These are phyloP conservation scores for Mus spicilegus DNA, from an alignment of 2,113 vertebrate species.

Conservation along the genomic window DNA sequence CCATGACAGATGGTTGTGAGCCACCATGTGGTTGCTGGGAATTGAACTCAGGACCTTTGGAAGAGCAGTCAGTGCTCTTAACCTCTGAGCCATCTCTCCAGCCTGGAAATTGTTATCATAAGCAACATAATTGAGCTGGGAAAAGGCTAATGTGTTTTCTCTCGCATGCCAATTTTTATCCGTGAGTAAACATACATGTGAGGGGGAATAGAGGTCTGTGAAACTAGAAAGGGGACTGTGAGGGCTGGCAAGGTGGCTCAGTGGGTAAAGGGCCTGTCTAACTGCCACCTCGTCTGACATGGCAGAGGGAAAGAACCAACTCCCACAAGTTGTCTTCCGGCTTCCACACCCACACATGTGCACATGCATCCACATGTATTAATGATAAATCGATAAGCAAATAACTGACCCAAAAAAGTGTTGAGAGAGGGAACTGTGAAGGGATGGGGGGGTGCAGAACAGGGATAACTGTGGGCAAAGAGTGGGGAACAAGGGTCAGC, in stretches of 20 bases:
- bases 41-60: too few species aligned
- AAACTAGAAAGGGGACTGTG: not conserved
- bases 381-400: not conserved
- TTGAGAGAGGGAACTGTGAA: not conserved
- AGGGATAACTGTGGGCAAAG: not conserved
- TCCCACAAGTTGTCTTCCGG: not conserved
- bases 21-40: too few species aligned
- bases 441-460: accelerated
- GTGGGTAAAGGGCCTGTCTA: too few species aligned
- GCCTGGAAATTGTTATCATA: not conserved
- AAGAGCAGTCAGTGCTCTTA: too few species aligned
- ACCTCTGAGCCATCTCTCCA: too few species aligned
- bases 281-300: not conserved
- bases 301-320: not conserved
- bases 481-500: not conserved
- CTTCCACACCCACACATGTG: not conserved
- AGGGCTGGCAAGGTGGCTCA: too few species aligned
- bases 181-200: not conserved
- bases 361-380: not conserved
- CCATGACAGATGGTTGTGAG: too few species aligned
- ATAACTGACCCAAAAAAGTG: not conserved
- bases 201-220: not conserved
- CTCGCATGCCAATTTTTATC: not conserved
- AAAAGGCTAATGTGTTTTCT: not conserved
- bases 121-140: not conserved